Conservation (phyloP, 2,888 invertebrate species). For the Calameuta idolon region DNA sequence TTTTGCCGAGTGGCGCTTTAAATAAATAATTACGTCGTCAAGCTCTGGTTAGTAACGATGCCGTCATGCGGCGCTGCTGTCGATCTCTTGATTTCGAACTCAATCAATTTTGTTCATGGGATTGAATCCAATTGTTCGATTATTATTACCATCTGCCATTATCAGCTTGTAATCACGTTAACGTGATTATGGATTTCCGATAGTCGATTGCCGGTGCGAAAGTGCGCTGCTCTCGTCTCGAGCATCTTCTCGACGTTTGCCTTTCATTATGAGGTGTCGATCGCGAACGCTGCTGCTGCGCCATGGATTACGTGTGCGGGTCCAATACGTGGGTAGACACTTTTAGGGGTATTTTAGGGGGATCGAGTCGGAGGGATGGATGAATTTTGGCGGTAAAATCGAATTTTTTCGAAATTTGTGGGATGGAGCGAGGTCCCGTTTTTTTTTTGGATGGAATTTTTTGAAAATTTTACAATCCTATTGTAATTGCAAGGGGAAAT, state of each 20-base stretch:
- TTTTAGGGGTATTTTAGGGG: too few relatives aligned
- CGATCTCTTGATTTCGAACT: background rate
- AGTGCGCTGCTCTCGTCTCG: slow-evolving; percentile 1
- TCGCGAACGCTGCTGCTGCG: background rate
- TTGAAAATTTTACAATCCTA: too few relatives aligned
- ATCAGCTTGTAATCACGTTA: background rate
- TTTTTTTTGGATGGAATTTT: too few relatives aligned
- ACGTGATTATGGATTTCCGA: background rate
- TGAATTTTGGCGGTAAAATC: background rate
- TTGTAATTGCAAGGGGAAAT: too few relatives aligned
- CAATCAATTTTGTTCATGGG: background rate
- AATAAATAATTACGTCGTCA: background rate
- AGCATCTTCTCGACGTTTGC: slow-evolving; percentile 3
- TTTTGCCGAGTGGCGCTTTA: background rate
- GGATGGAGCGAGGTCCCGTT: too few relatives aligned
- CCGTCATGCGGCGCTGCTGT: background rate
- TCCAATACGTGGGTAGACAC: background rate
- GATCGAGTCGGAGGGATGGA: background rate
- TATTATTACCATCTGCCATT: background rate
- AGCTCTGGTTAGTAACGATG: background rate
- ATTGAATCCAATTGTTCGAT: background rate
- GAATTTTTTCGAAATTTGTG: background rate
- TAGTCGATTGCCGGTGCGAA: background rate
- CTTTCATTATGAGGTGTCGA: slow-evolving; percentile 17
- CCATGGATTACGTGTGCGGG: background rate